Evolutionary conservation across 2,113 vertebrate species (phyloP), one percentile per base, ranked within the genome.

Genomic region (Hippopotamus amphibius): DNA sequence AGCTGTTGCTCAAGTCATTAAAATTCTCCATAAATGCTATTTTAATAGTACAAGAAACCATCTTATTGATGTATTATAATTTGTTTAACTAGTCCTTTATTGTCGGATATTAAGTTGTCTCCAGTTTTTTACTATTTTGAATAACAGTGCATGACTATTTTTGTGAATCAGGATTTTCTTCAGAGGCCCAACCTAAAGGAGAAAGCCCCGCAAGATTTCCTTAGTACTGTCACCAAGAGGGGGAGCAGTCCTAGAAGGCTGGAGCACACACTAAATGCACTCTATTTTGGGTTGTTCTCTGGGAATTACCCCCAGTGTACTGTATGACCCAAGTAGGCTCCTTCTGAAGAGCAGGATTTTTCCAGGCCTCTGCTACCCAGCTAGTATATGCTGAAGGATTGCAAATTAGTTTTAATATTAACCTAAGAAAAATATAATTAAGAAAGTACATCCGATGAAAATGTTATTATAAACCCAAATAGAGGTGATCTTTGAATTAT

Each of bases 1-100:
- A 90, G 59, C 71, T 93, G 24, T 93, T 95, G 88, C 79, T 28
- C 28, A 96, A 93, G 63, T 88, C 89, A 97, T 95, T 97, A 92
- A 95, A 96, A 93, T 77, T 95, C 16, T 96, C 53, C 86, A 81
- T 93, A 88, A 93, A 88, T 94, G 41, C 68, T 95, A 37, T 92
- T 97, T 97, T 92, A 97, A 92, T 96, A 66, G 33, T 66, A 61
- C 2, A 46, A 90, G 16, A 80, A 88, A 57, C 11, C 28, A 95
- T 92, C 83, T 76, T 95, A 63, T 61, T 96, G 95, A 93, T 98
- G 30, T 55, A 89, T 93, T 93, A 63, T 90, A 66, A 96, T 97
- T 97, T 95, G 79, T 82, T 94, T 96, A 96, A 91, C 86, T 91
- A n/a, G 66, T 88, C 28, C 26, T 91, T 97, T 92, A 96, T 88